Percentiles rank a stretch among this genome's conserved stretches.
phyloP scores from a whole-genome alignment of 2,113 vertebrate genomes.

The Sturnira hondurensis region DNA sequence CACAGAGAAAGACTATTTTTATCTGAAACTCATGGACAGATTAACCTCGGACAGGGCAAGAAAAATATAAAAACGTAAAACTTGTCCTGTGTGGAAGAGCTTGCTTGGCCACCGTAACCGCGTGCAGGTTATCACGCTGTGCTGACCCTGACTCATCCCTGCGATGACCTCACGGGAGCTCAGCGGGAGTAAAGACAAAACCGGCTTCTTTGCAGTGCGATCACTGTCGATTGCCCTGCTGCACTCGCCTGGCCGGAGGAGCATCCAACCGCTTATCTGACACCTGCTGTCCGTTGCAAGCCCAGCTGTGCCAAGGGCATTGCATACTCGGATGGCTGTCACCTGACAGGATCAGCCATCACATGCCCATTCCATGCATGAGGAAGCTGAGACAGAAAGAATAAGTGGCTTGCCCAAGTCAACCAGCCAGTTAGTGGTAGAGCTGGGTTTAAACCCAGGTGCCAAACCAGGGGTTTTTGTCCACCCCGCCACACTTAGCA shows the following conservation, averaged over 20 bases:
- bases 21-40: background rate
- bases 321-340: background rate
- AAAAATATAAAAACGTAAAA: background rate
- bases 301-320: background rate
- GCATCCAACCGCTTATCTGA: background rate
- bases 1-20: background rate
- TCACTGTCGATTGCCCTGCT: rapidly evolving
- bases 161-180: rapidly evolving
- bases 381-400: background rate
- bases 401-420: rapidly evolving
- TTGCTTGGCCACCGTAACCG: rapidly evolving
- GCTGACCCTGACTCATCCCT: rapidly evolving
- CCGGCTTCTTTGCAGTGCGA: background rate
- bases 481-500: rapidly evolving
- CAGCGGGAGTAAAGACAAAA: background rate
- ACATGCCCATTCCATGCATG: rapidly evolving
- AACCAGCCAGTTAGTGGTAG: background rate
- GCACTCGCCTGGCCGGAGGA: background rate
- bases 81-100: rapidly evolving
- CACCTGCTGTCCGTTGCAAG: rapidly evolving
- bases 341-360: background rate
- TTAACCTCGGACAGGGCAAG: background rate
- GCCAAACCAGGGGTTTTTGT: background rate
- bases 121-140: background rate
- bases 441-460: background rate